A percentile compares a stretch with the other conserved stretches of the same genome.
phyloP scores from a whole-genome alignment of 2,888 invertebrate species.

The Odontomyia ornata region DNA sequence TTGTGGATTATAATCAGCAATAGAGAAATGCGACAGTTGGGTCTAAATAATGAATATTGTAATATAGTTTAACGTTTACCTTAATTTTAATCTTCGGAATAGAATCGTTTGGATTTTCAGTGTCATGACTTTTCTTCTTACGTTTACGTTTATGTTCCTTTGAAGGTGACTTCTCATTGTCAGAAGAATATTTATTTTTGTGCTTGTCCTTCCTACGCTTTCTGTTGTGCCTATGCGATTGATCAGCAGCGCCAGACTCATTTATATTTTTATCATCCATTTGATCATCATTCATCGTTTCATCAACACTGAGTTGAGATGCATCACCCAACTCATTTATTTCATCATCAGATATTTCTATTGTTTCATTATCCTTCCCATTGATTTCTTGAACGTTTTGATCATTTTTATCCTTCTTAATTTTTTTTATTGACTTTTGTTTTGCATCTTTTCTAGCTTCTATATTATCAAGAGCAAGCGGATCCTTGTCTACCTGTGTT shows the following conservation, averaged over 20 bases:
- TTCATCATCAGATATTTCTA: background rate
- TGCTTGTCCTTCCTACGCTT: slow-evolving; percentile 81
- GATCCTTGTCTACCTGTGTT: background rate
- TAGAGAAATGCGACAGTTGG: no score
- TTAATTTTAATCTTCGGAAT: slow-evolving; percentile 82
- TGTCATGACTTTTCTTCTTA: slow-evolving; percentile 80
- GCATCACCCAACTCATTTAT: background rate
- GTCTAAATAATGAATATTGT: no score
- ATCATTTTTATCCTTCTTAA: slow-evolving; percentile 13
- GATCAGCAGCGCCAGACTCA: slow-evolving; percentile 50
- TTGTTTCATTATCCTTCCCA: background rate
- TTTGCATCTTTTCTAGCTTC: slow-evolving; percentile 26
- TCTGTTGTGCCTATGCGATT: slow-evolving; percentile 69
- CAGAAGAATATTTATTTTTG: slow-evolving; percentile 70
- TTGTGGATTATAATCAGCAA: background rate
- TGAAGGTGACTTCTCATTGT: slow-evolving; percentile 69
- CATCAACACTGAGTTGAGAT: background rate
- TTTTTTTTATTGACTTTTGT: slow-evolving; percentile 13
- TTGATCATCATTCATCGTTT: slow-evolving; percentile 2
- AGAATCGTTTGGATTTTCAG: slow-evolving; percentile 65
- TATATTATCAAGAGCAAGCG: background rate
- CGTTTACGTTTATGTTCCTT: slow-evolving; percentile 83
- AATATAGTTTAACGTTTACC: slow-evolving; percentile 62
- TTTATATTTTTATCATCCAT: background rate
- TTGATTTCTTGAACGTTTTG: background rate